Evolutionary conservation across 2,113 vertebrate species (phyloP).

Genomic region (Empidonax alnorum): DNA sequence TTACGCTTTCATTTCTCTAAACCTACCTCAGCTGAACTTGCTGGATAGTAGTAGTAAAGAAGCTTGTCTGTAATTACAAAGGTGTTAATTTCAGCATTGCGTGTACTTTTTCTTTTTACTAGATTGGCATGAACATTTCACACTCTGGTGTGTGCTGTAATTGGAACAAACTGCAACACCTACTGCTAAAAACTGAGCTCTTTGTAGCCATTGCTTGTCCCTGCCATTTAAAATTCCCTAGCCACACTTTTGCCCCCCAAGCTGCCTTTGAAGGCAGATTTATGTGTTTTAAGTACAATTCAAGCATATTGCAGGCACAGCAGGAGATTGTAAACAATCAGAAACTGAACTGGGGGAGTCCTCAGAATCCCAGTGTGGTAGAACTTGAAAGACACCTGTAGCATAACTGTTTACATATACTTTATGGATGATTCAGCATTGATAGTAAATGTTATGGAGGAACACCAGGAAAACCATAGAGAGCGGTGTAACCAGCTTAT

Average conservation of each 20-base stretch:
- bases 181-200: slow-evolving; percentile 68
- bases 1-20: background rate
- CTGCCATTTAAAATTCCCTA: slow-evolving; percentile 69
- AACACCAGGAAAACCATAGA: background rate
- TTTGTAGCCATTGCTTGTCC: slow-evolving; percentile 56
- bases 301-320: slow-evolving; percentile 73
- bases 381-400: slow-evolving; percentile 18
- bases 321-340: slow-evolving; percentile 81
- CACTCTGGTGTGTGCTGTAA: slow-evolving; percentile 68
- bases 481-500: background rate
- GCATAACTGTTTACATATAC: background rate
- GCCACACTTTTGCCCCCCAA: slow-evolving; percentile 72
- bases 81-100: slow-evolving; percentile 73
- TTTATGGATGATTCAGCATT: background rate
- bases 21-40: background rate
- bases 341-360: slow-evolving; percentile 59
- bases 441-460: background rate
- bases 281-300: slow-evolving; percentile 81
- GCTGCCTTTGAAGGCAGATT: slow-evolving; percentile 83
- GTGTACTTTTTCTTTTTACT: slow-evolving; percentile 75
- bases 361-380: slow-evolving; percentile 61
- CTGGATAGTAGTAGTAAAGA: slow-evolving; percentile 58
- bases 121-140: slow-evolving; percentile 75
- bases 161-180: slow-evolving; percentile 75
- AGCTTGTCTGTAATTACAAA: slow-evolving; percentile 66